Conservation (phyloP, 2,888 invertebrate species). For the Formica aserva region DNA sequence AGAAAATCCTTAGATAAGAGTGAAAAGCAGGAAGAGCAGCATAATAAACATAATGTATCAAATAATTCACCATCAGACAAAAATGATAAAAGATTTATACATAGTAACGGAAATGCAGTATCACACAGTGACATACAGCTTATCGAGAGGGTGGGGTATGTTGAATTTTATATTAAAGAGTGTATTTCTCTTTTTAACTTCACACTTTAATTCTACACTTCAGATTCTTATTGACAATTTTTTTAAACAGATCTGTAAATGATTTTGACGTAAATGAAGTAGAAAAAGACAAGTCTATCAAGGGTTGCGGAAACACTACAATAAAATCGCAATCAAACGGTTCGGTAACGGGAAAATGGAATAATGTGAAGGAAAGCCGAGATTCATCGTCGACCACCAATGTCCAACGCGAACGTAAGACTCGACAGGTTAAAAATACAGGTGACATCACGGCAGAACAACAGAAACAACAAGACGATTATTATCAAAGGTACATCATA, state of each 20-base stretch:
- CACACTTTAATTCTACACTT: neutral
- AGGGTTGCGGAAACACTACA: slow-evolving; percentile 81
- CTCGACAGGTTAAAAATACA: slow-evolving; percentile 83
- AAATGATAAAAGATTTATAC: slow-evolving; percentile 85
- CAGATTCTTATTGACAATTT: slow-evolving; percentile 21
- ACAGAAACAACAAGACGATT: slow-evolving; percentile 86
- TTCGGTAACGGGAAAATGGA: slow-evolving; percentile 83
- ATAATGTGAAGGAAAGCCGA: slow-evolving; percentile 84
- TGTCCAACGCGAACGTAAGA: slow-evolving; percentile 85
- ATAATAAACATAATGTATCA: slow-evolving; percentile 81
- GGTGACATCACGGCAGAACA: slow-evolving; percentile 84
- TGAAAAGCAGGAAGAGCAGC: slow-evolving; percentile 84
- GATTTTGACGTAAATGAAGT: slow-evolving; percentile 86
- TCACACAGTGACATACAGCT: slow-evolving; percentile 85
- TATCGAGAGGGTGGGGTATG: slow-evolving; percentile 86
- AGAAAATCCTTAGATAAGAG: slow-evolving; percentile 87
- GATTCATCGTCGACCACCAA: slow-evolving; percentile 81
- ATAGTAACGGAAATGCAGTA: slow-evolving; percentile 85
- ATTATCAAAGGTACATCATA: slow-evolving; percentile 85
- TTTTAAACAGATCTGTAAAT: slow-evolving; percentile 84
- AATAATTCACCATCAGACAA: slow-evolving; percentile 82
- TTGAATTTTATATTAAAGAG: slow-evolving; percentile 1
- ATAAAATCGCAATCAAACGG: slow-evolving; percentile 85
- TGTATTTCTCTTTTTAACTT: neutral
- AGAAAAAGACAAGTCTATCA: slow-evolving; percentile 86